Evolutionary conservation across 2,888 invertebrate species (phyloP).

Genomic region (Heteropelma amictum): DNA sequence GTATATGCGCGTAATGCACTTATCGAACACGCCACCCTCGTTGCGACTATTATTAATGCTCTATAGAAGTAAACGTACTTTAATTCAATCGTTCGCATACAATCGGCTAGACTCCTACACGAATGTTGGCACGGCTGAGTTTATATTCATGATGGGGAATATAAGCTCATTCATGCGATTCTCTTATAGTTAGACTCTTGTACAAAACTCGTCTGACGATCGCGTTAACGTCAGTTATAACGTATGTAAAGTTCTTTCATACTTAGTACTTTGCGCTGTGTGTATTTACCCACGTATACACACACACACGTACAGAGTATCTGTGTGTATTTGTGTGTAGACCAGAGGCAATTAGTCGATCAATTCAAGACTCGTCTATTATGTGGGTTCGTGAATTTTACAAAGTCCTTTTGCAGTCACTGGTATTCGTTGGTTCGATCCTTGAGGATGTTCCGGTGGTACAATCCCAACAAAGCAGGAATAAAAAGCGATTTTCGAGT

Average conservation of each 20-base stretch:
- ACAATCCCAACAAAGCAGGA: not conserved
- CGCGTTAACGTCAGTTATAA: slow-evolving; percentile 65
- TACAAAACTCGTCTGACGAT: slow-evolving; percentile 60
- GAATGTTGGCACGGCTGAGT: slow-evolving; percentile 22
- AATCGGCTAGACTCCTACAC: slow-evolving; percentile 46
- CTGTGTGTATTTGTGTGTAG: too few relatives aligned
- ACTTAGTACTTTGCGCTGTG: slow-evolving; percentile 46
- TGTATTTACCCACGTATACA: too few relatives aligned
- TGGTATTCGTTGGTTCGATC: slow-evolving; percentile 16
- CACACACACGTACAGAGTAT: too few relatives aligned
- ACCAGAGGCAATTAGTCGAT: slow-evolving; percentile 66
- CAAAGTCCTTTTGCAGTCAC: slow-evolving; percentile 39
- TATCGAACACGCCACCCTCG: slow-evolving; percentile 50
- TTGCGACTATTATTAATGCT: slow-evolving; percentile 50
- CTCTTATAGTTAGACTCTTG: slow-evolving; percentile 31
- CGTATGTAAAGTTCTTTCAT: slow-evolving; percentile 61
- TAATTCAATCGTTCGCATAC: slow-evolving; percentile 51
- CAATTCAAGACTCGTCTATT: slow-evolving; percentile 64
- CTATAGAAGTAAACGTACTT: slow-evolving; percentile 41
- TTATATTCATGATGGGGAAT: slow-evolving; percentile 63
- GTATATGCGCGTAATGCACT: slow-evolving; percentile 28
- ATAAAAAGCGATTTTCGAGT: not conserved
- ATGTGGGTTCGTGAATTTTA: slow-evolving; percentile 50
- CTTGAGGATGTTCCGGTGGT: not conserved
- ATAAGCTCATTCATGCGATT: slow-evolving; percentile 69